phyloP scores from a whole-genome alignment of 2,888 invertebrate genomes.

The Pycnomerus fuliginosus region DNA sequence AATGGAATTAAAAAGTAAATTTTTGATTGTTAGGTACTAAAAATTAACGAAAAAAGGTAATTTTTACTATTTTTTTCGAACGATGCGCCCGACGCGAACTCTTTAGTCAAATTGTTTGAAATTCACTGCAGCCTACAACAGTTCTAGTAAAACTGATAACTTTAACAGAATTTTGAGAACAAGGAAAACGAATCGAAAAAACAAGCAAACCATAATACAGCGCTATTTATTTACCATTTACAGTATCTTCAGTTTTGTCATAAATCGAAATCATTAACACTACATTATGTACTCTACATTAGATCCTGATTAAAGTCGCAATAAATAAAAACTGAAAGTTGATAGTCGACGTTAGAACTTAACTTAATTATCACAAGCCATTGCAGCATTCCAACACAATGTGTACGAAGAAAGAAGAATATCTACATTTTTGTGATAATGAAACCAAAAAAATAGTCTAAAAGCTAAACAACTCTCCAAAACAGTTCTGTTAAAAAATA shows the following conservation, averaged over 20 bases:
- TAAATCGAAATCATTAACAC: neutral
- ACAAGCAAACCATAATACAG: too few species aligned
- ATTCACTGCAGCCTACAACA: too few species aligned
- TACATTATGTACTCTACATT: slow-evolving; percentile 1
- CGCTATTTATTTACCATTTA: slow-evolving; percentile 14
- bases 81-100: too few species aligned
- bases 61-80: too few species aligned
- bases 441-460: slow-evolving; percentile 8
- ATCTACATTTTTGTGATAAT: slow-evolving; percentile 10
- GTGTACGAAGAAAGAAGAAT: too few species aligned
- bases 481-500: slow-evolving; percentile 6
- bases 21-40: too few species aligned
- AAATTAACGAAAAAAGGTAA: too few species aligned
- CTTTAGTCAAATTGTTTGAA: too few species aligned
- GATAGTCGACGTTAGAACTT: slow-evolving; percentile 14
- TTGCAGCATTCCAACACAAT: slow-evolving; percentile 17
- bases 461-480: slow-evolving; percentile 8
- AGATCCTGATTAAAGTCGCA: slow-evolving; percentile 16
- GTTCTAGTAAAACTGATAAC: too few species aligned
- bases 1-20: too few species aligned
- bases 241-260: slow-evolving; percentile 5
- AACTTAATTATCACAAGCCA: slow-evolving; percentile 20
- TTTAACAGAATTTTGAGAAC: too few species aligned
- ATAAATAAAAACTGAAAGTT: slow-evolving; percentile 10
- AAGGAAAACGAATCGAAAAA: too few species aligned